These are phyloP conservation scores for Clistopyga incitator DNA, from an alignment of 2,888 invertebrate species.

Conservation along the genomic window DNA sequence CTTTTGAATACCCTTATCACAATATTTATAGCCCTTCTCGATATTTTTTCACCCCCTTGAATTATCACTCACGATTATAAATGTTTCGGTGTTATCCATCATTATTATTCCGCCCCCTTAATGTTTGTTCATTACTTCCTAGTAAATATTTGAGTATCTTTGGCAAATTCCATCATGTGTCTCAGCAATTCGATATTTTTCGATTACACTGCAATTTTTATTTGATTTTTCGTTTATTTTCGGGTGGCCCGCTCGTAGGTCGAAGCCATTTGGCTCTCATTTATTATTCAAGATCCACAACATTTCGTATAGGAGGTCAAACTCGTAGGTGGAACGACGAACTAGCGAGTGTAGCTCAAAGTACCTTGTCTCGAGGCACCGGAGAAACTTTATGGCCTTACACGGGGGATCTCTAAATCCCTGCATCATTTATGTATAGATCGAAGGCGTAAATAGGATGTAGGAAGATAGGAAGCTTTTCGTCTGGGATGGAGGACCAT, in stretches of 20 bases:
- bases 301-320: constrained; percentile 34
- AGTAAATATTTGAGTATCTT: constrained; percentile 11
- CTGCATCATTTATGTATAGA: constrained; percentile 58
- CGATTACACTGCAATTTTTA: constrained; percentile 12
- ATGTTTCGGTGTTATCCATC: constrained; percentile 47
- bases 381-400: constrained; percentile 47
- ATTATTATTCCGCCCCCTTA: constrained; percentile 12
- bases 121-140: constrained; percentile 23
- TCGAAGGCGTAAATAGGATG: constrained; percentile 39
- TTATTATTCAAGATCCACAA: constrained; percentile 54
- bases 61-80: constrained; percentile 2
- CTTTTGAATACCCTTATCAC: background rate
- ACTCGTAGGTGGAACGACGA: constrained; percentile 34
- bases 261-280: constrained; percentile 39
- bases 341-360: constrained; percentile 31
- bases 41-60: background rate
- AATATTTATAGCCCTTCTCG: background rate
- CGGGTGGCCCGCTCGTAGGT: background rate
- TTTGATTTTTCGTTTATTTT: constrained; percentile 15
- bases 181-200: background rate
- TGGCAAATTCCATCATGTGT: background rate
- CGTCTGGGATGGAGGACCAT: background rate
- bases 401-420: constrained; percentile 35
- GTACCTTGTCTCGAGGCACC: constrained; percentile 14
- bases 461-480: constrained; percentile 28